Conservation (phyloP, 2,888 invertebrate genomes). For the Synergus gifuensis region DNA sequence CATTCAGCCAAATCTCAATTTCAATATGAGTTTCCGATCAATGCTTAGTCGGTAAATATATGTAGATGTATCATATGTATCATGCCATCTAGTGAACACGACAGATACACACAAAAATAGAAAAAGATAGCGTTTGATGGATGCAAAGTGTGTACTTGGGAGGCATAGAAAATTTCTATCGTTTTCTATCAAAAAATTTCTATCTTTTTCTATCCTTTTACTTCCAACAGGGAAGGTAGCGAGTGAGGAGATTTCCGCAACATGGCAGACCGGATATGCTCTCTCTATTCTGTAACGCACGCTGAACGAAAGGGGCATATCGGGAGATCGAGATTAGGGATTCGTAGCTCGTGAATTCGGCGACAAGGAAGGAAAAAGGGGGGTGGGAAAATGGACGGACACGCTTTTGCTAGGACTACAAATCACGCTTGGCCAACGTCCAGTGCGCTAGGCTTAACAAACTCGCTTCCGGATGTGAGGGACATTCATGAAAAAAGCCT, state of each 20-base stretch:
- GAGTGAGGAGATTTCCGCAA: constrained; percentile 36
- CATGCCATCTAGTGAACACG: too few species aligned
- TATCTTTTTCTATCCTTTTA: too few species aligned
- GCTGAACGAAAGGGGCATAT: constrained; percentile 1
- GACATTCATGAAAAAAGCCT: constrained; percentile 8
- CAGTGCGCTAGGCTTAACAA: constrained; percentile 38
- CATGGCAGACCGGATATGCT: constrained; percentile 11
- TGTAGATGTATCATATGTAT: too few species aligned
- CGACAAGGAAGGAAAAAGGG: constrained; percentile 34
- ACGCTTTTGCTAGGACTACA: constrained; percentile 16
- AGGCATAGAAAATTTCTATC: too few species aligned
- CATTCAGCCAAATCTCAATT: too few species aligned
- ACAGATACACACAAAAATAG: too few species aligned
- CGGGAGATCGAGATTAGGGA: constrained; percentile 22
- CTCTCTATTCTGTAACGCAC: not conserved
- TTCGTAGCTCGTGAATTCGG: constrained; percentile 35
- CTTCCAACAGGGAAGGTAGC: too few species aligned
- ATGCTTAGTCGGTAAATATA: too few species aligned
- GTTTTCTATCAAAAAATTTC: too few species aligned
- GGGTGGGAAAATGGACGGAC: not conserved
- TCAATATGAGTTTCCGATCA: too few species aligned
- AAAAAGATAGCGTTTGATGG: too few species aligned
- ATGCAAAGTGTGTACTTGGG: too few species aligned
- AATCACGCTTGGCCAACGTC: constrained; percentile 33
- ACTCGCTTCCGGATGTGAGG: constrained; percentile 19